Percentiles rank a stretch among this genome's conserved stretches.
Conservation (phyloP, 2,113 vertebrate genomes). For the Pluvialis apricaria region DNA sequence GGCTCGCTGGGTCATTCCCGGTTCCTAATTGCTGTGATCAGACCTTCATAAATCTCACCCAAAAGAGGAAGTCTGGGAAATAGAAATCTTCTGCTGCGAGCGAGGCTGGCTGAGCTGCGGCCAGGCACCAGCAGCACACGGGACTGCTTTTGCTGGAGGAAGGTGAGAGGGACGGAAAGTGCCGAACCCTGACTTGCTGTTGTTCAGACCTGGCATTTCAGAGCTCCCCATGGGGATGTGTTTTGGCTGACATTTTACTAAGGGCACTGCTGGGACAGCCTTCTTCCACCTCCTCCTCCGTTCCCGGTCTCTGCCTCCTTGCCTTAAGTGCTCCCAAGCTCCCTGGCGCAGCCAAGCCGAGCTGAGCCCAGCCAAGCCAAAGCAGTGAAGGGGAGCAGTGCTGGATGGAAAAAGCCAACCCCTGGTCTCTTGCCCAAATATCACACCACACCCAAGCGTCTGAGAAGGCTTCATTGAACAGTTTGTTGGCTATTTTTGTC, state of each 20-base stretch:
- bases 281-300: neutral
- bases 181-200: neutral
- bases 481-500: conserved; percentile 32
- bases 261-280: neutral
- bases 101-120: fast-evolving
- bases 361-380: neutral
- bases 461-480: neutral
- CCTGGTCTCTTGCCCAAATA: neutral
- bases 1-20: neutral
- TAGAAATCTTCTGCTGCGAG: neutral
- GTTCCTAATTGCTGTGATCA: conserved; percentile 46
- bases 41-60: conserved; percentile 22
- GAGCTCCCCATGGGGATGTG: neutral
- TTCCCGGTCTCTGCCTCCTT: neutral
- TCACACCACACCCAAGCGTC: neutral
- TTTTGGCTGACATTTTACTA: conserved; percentile 1
- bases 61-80: conserved; percentile 55
- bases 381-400: neutral
- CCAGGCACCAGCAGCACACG: fast-evolving
- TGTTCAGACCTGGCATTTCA: neutral
- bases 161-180: neutral
- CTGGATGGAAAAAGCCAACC: conserved; percentile 5
- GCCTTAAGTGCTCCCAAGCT: neutral
- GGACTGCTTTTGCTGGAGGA: fast-evolving
- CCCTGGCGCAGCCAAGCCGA: neutral